Conservation (phyloP, 2,797 vertebrate genomes). For the Scolopax rusticola region DNA sequence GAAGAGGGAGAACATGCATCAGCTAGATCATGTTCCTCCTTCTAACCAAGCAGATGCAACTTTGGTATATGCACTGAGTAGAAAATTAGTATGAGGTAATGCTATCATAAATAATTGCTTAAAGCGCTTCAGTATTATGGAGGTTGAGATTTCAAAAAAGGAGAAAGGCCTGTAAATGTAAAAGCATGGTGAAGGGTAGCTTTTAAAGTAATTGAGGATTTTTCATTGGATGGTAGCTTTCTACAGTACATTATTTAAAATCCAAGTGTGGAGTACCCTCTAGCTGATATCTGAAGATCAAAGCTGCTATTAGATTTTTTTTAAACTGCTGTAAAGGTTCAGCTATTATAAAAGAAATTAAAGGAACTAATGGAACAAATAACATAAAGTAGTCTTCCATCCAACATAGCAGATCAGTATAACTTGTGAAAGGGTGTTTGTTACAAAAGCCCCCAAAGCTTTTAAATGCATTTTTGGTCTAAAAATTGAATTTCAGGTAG, state of each 20-base stretch:
- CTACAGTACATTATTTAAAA: constrained; percentile 62
- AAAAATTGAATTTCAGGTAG: constrained; percentile 70
- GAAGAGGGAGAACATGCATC: constrained; percentile 30
- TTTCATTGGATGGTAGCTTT: constrained; percentile 67
- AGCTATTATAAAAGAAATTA: constrained; percentile 69
- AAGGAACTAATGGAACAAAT: constrained; percentile 70
- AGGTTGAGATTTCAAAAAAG: constrained; percentile 54
- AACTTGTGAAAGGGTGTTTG: constrained; percentile 54
- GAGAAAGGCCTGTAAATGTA: constrained; percentile 63
- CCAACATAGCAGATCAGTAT: background rate
- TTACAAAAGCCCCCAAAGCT: constrained; percentile 63
- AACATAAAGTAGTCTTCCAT: constrained; percentile 56
- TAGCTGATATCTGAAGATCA: constrained; percentile 69
- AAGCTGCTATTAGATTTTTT: constrained; percentile 64
- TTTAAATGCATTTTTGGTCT: constrained; percentile 66
- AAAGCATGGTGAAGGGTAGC: constrained; percentile 62
- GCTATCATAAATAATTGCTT: constrained; percentile 80
- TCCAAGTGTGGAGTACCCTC: constrained; percentile 54
- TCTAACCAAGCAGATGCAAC: constrained; percentile 66
- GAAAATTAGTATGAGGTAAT: constrained; percentile 79
- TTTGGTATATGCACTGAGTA: constrained; percentile 29
- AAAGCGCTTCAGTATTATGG: constrained; percentile 37
- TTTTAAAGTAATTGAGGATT: constrained; percentile 75
- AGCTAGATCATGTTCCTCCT: constrained; percentile 42
- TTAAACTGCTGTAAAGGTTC: constrained; percentile 38